Conservation (phyloP, 2,113 vertebrate species). For the Chloroceryle aenea region DNA sequence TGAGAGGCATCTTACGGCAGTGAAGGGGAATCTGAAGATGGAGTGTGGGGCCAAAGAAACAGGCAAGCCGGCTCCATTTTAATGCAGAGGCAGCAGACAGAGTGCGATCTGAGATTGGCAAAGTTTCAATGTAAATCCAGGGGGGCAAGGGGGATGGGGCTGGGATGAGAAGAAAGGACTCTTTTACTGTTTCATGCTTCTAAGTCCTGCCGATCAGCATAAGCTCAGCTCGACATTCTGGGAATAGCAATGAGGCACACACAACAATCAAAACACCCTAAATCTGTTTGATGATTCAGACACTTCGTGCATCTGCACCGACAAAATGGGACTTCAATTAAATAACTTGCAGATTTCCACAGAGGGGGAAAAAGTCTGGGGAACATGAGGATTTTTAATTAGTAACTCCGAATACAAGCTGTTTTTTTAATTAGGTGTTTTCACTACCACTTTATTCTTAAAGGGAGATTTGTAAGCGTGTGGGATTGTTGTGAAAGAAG, state of each 20-base stretch:
- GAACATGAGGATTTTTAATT: constrained; percentile 80
- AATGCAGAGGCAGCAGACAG: constrained; percentile 81
- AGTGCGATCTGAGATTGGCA: constrained; percentile 81
- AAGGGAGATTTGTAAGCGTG: constrained; percentile 54
- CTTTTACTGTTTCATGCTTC: constrained; percentile 82
- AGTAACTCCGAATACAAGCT: constrained; percentile 74
- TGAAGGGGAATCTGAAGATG: constrained; percentile 47
- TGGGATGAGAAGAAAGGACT: constrained; percentile 82
- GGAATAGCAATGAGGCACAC: constrained; percentile 86
- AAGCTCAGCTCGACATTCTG: constrained; percentile 80
- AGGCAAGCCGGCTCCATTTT: constrained; percentile 75
- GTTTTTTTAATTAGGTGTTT: constrained; percentile 77
- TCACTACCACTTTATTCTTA: constrained; percentile 70
- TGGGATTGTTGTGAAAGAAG: constrained; percentile 57
- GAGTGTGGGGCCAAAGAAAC: constrained; percentile 36
- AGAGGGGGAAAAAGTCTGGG: constrained; percentile 69
- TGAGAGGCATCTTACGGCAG: constrained; percentile 45
- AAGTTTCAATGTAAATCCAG: constrained; percentile 84
- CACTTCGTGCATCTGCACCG: constrained; percentile 76
- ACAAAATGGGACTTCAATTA: constrained; percentile 79
- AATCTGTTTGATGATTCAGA: constrained; percentile 81
- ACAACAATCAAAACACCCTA: constrained; percentile 80
- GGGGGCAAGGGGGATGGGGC: constrained; percentile 75
- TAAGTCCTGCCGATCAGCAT: constrained; percentile 82
- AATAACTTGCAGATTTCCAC: constrained; percentile 78